These are phyloP conservation scores for Lepidocyrtoides sp. DNA, from an alignment of 2,888 invertebrate genomes.

Conservation along the genomic window DNA sequence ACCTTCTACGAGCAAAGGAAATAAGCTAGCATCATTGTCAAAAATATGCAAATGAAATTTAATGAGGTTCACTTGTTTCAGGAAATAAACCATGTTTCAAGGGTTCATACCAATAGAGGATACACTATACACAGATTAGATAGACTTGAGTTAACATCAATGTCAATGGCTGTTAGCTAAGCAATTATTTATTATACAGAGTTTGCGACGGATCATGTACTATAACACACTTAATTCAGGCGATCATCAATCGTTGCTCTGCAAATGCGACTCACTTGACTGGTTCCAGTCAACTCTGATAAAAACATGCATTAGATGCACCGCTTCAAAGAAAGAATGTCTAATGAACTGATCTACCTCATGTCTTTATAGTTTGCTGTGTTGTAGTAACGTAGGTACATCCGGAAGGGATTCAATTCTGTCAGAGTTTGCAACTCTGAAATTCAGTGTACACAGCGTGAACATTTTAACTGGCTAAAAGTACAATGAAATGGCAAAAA, in stretches of 20 bases:
- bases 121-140: conserved; percentile 12
- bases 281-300: conserved; percentile 16
- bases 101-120: neutral
- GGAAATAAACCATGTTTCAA: neutral
- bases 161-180: conserved; percentile 39
- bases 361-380: conserved; percentile 13
- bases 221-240: neutral
- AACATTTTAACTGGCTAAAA: too few species aligned
- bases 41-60: neutral
- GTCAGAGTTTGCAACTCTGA: neutral
- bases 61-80: neutral
- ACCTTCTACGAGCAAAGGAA: too few species aligned
- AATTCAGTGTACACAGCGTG: neutral
- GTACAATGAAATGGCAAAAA: too few species aligned
- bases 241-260: neutral
- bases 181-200: conserved; percentile 6
- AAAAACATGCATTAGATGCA: conserved; percentile 56
- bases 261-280: neutral
- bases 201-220: conserved; percentile 34
- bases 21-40: neutral
- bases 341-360: conserved; percentile 71
- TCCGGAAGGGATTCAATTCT: conserved; percentile 33
- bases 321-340: conserved; percentile 43
- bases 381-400: neutral
- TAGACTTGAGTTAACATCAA: conserved; percentile 8